These are phyloP conservation scores for Bellardia bayeri DNA, from an alignment of 2,888 invertebrate genomes.

Conservation along the genomic window DNA sequence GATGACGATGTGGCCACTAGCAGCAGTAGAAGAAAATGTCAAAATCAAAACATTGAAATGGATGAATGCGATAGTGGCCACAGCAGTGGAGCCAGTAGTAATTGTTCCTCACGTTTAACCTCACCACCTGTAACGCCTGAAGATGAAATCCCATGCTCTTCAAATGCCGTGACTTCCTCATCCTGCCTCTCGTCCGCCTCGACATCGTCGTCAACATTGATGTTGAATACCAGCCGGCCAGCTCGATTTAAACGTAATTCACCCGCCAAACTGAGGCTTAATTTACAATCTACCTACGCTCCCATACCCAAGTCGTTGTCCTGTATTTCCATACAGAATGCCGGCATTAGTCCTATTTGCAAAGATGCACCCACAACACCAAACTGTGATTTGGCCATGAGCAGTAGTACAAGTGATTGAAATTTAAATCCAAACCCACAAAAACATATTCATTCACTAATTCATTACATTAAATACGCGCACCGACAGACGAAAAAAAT, in stretches of 20 bases:
- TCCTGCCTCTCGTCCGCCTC: slow-evolving; percentile 68
- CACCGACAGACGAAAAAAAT: slow-evolving; percentile 17
- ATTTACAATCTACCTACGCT: slow-evolving; percentile 79
- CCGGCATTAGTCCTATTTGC: slow-evolving; percentile 74
- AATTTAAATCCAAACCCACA: slow-evolving; percentile 8
- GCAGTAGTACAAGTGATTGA: slow-evolving; percentile 58
- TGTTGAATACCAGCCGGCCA: slow-evolving; percentile 76
- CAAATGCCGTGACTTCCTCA: slow-evolving; percentile 74
- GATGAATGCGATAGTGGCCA: slow-evolving; percentile 77
- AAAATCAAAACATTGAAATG: slow-evolving; percentile 75
- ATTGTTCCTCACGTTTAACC: slow-evolving; percentile 80
- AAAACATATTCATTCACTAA: neutral
- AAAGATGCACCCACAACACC: slow-evolving; percentile 77
- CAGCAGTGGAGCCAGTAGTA: slow-evolving; percentile 76
- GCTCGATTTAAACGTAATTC: slow-evolving; percentile 80
- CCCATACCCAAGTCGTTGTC: slow-evolving; percentile 81
- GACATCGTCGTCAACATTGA: slow-evolving; percentile 72
- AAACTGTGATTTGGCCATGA: slow-evolving; percentile 73
- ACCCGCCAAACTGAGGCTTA: slow-evolving; percentile 80
- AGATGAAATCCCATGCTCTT: slow-evolving; percentile 76
- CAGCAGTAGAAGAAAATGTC: slow-evolving; percentile 72
- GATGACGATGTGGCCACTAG: slow-evolving; percentile 42
- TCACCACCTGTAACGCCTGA: slow-evolving; percentile 81
- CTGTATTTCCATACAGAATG: slow-evolving; percentile 80
- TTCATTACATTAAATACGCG: neutral